Conservation (phyloP, 2,113 vertebrate genomes). For the Pelecanus crispus region DNA sequence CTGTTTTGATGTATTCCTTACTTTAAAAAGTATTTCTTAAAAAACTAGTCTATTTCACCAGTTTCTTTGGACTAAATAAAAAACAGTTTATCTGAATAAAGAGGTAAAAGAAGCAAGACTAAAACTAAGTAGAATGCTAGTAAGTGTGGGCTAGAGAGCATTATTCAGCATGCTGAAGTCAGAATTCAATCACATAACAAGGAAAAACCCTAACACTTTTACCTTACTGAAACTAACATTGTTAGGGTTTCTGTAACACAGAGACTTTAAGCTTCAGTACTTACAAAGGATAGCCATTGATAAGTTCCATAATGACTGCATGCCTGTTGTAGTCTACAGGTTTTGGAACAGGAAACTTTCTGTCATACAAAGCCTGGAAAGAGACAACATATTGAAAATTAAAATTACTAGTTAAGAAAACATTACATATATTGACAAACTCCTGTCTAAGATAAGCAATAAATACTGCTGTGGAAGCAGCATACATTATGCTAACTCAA, state of each 20-base stretch:
- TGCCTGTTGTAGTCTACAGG: slow-evolving; percentile 95
- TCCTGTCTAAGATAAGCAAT: not conserved
- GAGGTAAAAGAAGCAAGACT: not conserved
- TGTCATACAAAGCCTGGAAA: slow-evolving; percentile 85
- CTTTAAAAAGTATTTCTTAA: not conserved
- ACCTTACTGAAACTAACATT: not conserved
- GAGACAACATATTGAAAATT: not conserved
- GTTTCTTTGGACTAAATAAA: not conserved
- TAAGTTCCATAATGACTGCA: slow-evolving; percentile 93
- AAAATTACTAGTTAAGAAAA: not conserved
- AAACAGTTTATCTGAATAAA: not conserved
- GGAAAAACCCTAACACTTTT: not conserved
- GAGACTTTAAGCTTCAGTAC: slow-evolving; percentile 46
- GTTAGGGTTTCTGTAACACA: not conserved
- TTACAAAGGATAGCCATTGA: slow-evolving; percentile 94
- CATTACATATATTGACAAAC: not conserved
- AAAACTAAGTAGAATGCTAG: not conserved
- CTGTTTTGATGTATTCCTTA: not conserved
- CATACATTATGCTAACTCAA: not conserved
- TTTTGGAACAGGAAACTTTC: slow-evolving; percentile 93
- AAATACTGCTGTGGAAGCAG: not conserved
- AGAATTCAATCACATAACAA: not conserved
- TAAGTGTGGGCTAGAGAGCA: not conserved
- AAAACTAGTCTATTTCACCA: not conserved
- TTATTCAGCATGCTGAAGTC: not conserved